Percentiles rank a stretch among this genome's conserved stretches.
Conservation (phyloP, 2,113 vertebrate species). For the Ahaetulla prasina region DNA sequence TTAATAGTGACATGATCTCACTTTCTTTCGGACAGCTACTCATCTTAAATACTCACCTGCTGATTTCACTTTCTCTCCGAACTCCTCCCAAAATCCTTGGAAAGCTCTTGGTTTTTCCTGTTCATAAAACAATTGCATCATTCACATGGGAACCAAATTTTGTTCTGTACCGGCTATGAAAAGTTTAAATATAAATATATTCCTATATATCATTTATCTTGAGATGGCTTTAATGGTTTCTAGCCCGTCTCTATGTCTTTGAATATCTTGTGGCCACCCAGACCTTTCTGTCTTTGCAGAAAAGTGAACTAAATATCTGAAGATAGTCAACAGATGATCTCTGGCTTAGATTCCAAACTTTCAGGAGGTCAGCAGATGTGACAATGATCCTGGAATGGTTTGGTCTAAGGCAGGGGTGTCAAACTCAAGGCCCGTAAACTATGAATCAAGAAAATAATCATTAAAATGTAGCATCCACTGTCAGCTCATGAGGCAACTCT, state of each 20-base stretch:
- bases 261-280: not conserved
- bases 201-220: not conserved
- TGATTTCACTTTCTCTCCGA: conserved; percentile 21
- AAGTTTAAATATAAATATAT: not conserved
- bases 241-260: not conserved
- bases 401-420: not conserved
- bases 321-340: not conserved
- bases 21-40: not conserved
- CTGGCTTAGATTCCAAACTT: not conserved
- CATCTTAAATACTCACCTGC: conserved; percentile 1
- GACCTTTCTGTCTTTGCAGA: not conserved
- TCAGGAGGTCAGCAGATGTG: not conserved
- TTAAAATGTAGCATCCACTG: not conserved
- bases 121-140: not conserved
- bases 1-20: not conserved
- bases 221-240: not conserved
- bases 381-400: not conserved
- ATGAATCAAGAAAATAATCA: not conserved
- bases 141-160: not conserved
- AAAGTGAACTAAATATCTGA: not conserved
- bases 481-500: not conserved
- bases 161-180: not conserved
- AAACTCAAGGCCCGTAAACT: too few species aligned
- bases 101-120: not conserved
- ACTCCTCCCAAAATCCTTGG: conserved; percentile 23